These are phyloP conservation scores for Corythornis leucogaster DNA, from an alignment of 2,797 vertebrate species.

Conservation along the genomic window DNA sequence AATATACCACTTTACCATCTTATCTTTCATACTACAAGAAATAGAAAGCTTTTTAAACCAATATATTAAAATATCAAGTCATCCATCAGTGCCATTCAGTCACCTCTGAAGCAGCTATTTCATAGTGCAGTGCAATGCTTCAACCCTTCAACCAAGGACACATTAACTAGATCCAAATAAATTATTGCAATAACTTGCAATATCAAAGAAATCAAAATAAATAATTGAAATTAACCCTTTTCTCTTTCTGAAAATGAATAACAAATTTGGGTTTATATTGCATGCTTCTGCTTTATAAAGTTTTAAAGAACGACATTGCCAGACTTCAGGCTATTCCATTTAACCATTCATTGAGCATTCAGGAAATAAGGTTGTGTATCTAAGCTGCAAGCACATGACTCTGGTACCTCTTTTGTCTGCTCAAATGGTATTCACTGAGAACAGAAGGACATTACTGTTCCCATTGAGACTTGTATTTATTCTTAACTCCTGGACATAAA, in stretches of 20 bases:
- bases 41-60: background rate
- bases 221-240: background rate
- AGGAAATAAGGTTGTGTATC: background rate
- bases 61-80: slow-evolving; percentile 10
- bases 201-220: background rate
- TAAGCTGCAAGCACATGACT: background rate
- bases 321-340: background rate
- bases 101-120: slow-evolving; percentile 6
- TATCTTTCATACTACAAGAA: background rate
- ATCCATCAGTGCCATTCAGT: background rate
- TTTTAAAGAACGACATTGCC: background rate
- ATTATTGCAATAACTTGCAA: background rate
- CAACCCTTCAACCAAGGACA: background rate
- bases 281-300: background rate
- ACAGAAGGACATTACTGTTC: background rate
- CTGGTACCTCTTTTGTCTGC: background rate
- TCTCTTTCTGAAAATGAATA: background rate
- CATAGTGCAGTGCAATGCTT: background rate
- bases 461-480: background rate
- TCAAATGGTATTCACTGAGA: background rate
- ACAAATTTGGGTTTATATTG: background rate
- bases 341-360: background rate
- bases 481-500: background rate
- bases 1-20: background rate
- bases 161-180: background rate